Percentiles rank a stretch among this genome's conserved stretches.
These are phyloP conservation scores for Eudasyphora cyanicolor DNA, from an alignment of 2,888 invertebrate genomes.

Conservation along the genomic window DNA sequence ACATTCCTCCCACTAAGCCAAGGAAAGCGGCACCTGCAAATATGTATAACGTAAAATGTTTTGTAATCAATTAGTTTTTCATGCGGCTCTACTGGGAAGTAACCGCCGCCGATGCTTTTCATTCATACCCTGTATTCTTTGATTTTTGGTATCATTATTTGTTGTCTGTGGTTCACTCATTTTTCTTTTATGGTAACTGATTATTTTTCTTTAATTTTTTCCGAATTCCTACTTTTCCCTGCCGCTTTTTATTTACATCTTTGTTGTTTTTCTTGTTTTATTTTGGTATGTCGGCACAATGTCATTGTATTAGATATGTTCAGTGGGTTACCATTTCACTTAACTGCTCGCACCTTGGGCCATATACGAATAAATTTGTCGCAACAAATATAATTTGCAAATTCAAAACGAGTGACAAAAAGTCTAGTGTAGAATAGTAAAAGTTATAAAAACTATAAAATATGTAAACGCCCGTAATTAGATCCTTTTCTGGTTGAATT, in stretches of 20 bases:
- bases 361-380: too few relatives aligned
- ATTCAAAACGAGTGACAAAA: too few relatives aligned
- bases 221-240: too few relatives aligned
- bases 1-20: constrained; percentile 83
- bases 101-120: not conserved
- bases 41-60: constrained; percentile 44
- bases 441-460: not conserved
- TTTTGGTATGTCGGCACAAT: constrained; percentile 10
- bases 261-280: constrained; percentile 8
- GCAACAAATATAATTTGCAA: too few relatives aligned
- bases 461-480: not conserved
- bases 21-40: constrained; percentile 78
- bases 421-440: too few relatives aligned
- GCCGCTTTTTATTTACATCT: constrained; percentile 47
- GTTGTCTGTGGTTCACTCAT: constrained; percentile 54
- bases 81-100: not conserved
- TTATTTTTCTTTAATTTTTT: constrained; percentile 23
- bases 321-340: too few relatives aligned
- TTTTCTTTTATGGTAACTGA: constrained; percentile 38
- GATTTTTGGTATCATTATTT: constrained; percentile 57
- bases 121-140: constrained; percentile 60
- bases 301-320: constrained; percentile 31
- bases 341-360: too few relatives aligned
- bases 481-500: too few relatives aligned
- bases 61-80: constrained; percentile 30